Base-by-base conservation (phyloP, 1,140 invertebrate species). In the Scaptomyza graminum region DNA sequence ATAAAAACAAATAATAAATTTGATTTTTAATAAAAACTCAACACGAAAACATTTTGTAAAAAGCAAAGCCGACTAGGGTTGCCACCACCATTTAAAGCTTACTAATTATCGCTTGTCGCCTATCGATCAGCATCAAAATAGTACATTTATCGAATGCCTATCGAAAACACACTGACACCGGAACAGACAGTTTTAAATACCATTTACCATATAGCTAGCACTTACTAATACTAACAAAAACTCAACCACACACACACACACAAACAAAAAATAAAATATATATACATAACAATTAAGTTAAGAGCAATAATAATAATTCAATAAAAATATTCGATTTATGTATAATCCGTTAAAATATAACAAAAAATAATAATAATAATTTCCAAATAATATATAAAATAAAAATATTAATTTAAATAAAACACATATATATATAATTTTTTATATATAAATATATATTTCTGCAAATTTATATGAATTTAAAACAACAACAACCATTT, bases 131-230 rank as follows among this genome's bases (percentile, higher is more conserved):
- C 88, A 77, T 76, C 87, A 90, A 88, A 65, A 90, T 90, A 65
- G 88, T 90, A 90, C 51, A 28, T 46, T 39, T 52, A 52, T 49
- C 55, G 56, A 46, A 65, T 72, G 67, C 31, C 60, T 49, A 70
- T 75, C 49, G 62, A 59, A 76, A 54, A 73, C 51, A 91, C 90
- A 91, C 90, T 91, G 90, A 91, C 90, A 91, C 90, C 90, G 90
- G 90, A 80, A 91, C 90, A 91, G 44, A 91, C 90, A 91, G 90
- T 91, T 91, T 91, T 60, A 50, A 81, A 77, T 91, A 91, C 76
- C 90, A 91, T 54, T 76, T 91, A 76, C 90, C 90, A 67, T 91
- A 91, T 73, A 91, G 90, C 76, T 91, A 91, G 79, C 76, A 47
- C 50, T 18, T 22, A 22, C 18, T 22, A 22, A 22, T 3, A 55